Percentiles rank a stretch among this genome's conserved stretches.
These are phyloP conservation scores for Cercocebus atys DNA, from an alignment of 2,113 vertebrate species.

Conservation along the genomic window DNA sequence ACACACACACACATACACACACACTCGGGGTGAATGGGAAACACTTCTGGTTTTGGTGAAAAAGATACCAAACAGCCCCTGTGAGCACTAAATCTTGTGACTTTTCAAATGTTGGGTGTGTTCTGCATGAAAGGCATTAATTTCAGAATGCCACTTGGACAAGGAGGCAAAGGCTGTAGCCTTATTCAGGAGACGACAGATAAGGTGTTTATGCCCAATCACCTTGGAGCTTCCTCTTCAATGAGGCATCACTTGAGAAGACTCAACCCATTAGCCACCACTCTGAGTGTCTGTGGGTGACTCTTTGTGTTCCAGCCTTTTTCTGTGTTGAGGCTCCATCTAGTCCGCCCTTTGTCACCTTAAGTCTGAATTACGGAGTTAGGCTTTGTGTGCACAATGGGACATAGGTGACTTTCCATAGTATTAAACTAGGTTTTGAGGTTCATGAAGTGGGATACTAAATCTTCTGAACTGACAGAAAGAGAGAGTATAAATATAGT, in stretches of 20 bases:
- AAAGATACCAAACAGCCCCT: not conserved
- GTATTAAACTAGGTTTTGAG: not conserved
- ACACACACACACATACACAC: not conserved
- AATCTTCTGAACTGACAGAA: not conserved
- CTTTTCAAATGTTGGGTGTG: not conserved
- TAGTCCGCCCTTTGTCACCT: not conserved
- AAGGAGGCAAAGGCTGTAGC: not conserved
- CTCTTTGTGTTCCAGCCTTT: not conserved
- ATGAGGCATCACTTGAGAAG: not conserved
- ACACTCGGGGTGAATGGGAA: not conserved
- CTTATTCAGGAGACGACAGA: not conserved
- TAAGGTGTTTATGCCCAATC: not conserved
- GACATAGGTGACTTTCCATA: not conserved
- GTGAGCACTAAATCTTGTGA: not conserved
- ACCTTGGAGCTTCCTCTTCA: not conserved
- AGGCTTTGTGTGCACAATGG: not conserved
- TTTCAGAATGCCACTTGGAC: not conserved
- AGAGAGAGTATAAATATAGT: not conserved
- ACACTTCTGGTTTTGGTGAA: not conserved
- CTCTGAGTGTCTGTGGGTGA: not conserved
- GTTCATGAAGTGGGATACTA: not conserved
- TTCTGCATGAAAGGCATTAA: not conserved
- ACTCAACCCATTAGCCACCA: not conserved
- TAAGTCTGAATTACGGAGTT: not conserved
- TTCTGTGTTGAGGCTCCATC: fast-evolving